Evolutionary conservation across 2,888 invertebrate genomes (phyloP), one percentile per base, ranked within the genome.

Genomic region (Hirtodrosophila histrioides): DNA sequence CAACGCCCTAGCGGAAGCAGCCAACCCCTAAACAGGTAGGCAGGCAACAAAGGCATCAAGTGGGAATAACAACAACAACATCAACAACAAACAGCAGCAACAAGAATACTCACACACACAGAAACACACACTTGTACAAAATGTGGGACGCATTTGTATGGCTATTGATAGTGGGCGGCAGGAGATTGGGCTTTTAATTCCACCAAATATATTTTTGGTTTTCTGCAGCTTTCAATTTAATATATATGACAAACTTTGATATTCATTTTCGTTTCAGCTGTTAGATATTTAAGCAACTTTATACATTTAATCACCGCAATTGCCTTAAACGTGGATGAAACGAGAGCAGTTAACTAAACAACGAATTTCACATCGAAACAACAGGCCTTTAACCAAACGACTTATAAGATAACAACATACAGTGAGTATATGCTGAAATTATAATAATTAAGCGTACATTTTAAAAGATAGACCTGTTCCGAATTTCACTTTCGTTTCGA

Each of bases 1-100:
- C 91, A 91, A 91, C 91, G 89, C 91, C 91, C 91, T 48, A 73
- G 70, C 69, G 77, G 58, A 70, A 75, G 87, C 72, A 68, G 66
- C 55, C 72, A 66, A 77, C 64, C 79, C 65, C 62, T 29, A 65
- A 37, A 39, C 27, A 33, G 27, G 64, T 51, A 65, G 65, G 51
- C 44, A 55, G 33, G 65, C 68, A 55, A 56, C 55, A 75, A 66
- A 48, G 53, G 29, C 60, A 58, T 71, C 58, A 76, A 64, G 51
- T 55, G 51, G 49, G 51, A 60, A 51, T 48, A 45, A 48, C 56
- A 55, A 62, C 40, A 66, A 63, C 60, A 45, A 48, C 56, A 55
- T 60, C 40, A 66, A 63, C 60, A 65, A 35, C 41, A 60, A 44
- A 23, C 37, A 39, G 31, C 5, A 35, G 27, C 29, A 33, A 12